Percentiles rank a stretch among this genome's conserved stretches.
Conservation (phyloP, 1,140 invertebrate species). For the Epicauta chinensis region DNA sequence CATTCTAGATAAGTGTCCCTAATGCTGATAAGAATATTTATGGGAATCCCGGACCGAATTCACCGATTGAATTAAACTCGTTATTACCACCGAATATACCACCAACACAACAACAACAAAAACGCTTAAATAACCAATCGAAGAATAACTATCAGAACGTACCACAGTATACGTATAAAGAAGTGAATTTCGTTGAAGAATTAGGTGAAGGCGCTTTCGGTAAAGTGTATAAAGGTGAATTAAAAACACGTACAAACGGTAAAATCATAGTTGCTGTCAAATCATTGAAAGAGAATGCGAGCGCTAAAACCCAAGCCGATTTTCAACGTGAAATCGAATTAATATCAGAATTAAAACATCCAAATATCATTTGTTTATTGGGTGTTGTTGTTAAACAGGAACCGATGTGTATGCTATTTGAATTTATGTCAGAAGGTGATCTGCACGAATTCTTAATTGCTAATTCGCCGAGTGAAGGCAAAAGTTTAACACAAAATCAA, state of each 20-base stretch:
- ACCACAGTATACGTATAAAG: slow-evolving; percentile 65
- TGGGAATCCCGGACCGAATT: slow-evolving; percentile 56
- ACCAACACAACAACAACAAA: slow-evolving; percentile 9
- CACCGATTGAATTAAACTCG: slow-evolving; percentile 71
- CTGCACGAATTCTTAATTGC: slow-evolving; percentile 90
- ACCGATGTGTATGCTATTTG: slow-evolving; percentile 93
- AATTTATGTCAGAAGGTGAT: slow-evolving; percentile 91
- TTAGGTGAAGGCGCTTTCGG: slow-evolving; percentile 95
- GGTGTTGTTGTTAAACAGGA: slow-evolving; percentile 88
- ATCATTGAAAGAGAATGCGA: slow-evolving; percentile 89
- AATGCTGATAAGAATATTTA: slow-evolving; percentile 75
- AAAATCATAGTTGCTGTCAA: slow-evolving; percentile 86
- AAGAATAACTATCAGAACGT: slow-evolving; percentile 50
- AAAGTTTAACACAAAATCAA: slow-evolving; percentile 69
- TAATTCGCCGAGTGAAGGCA: slow-evolving; percentile 77
- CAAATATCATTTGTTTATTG: slow-evolving; percentile 92
- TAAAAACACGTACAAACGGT: slow-evolving; percentile 54
- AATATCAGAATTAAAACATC: slow-evolving; percentile 89
- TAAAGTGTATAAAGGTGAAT: slow-evolving; percentile 89
- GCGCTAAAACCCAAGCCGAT: slow-evolving; percentile 83
- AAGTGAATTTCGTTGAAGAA: slow-evolving; percentile 87
- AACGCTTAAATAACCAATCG: slow-evolving; percentile 24
- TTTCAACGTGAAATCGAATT: slow-evolving; percentile 87
- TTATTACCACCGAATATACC: slow-evolving; percentile 55
- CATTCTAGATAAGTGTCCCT: slow-evolving; percentile 52